Evolutionary conservation across 2,113 vertebrate genomes (phyloP).

Genomic region (Nerophis lumbriciformis): DNA sequence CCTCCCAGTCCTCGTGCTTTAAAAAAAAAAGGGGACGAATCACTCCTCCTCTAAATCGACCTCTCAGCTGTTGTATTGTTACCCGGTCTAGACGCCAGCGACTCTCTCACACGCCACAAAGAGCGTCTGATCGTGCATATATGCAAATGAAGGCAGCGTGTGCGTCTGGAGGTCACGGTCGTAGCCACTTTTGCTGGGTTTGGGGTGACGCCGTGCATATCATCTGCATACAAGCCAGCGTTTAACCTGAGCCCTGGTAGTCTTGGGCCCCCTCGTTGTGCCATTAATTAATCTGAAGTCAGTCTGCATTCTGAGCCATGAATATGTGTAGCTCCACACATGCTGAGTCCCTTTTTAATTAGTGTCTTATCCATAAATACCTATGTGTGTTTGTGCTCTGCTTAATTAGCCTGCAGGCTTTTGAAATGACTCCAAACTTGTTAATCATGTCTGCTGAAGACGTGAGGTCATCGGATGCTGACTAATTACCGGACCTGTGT

Average conservation of each 20-base stretch:
- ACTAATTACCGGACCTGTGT: not conserved
- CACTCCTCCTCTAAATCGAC: not conserved
- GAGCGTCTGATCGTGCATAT: not conserved
- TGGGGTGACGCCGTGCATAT: not conserved
- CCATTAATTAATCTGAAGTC: not conserved
- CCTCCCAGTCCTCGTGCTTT: not conserved
- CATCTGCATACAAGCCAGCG: slow-evolving; percentile 4
- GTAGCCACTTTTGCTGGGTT: not conserved
- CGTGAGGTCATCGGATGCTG: not conserved
- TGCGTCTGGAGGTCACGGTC: not conserved
- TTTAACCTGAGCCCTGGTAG: not conserved
- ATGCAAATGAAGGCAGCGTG: not conserved
- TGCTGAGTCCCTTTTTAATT: not conserved
- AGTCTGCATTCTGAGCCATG: no score
- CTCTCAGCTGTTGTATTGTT: slow-evolving; percentile 8
- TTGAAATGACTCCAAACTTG: not conserved
- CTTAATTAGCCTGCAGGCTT: not conserved
- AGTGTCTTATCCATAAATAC: not conserved
- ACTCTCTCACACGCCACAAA: slow-evolving; percentile 1
- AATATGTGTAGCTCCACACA: not conserved
- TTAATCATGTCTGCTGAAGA: not conserved
- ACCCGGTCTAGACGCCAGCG: slow-evolving; percentile 5
- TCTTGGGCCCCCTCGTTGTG: not conserved
- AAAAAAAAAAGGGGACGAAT: not conserved
- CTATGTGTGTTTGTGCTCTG: not conserved